Evolutionary conservation across 1,140 invertebrate species (phyloP).

Genomic region (Melanaphis sacchari): DNA sequence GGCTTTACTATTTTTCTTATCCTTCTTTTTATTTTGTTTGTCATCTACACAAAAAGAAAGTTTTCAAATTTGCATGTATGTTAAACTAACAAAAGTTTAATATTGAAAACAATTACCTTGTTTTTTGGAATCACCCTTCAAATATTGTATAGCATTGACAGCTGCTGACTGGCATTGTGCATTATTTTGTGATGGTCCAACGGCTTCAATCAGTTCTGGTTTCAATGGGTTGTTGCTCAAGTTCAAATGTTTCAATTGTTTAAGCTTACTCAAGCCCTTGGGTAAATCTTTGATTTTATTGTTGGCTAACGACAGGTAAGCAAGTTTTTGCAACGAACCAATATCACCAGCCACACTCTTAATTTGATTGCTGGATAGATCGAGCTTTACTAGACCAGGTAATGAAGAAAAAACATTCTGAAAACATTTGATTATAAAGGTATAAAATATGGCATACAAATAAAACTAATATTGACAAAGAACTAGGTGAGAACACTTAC

Average conservation of each 20-base stretch:
- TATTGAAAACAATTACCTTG: constrained; percentile 20
- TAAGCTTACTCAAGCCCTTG: constrained; percentile 37
- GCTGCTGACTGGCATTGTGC: constrained; percentile 33
- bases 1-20: constrained; percentile 35
- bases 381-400: constrained; percentile 31
- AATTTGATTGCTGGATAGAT: constrained; percentile 42
- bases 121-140: constrained; percentile 44
- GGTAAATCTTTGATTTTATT: constrained; percentile 53
- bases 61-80: neutral
- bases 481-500: neutral
- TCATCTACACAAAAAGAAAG: neutral
- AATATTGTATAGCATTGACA: constrained; percentile 25
- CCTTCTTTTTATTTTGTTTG: constrained; percentile 52
- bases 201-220: constrained; percentile 13
- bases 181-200: constrained; percentile 48
- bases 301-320: constrained; percentile 31
- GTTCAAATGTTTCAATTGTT: constrained; percentile 49
- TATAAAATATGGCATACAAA: neutral
- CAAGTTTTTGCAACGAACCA: constrained; percentile 44
- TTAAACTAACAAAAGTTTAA: neutral
- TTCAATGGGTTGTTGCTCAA: constrained; percentile 44
- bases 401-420: constrained; percentile 40
- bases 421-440: neutral
- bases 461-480: neutral
- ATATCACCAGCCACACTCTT: constrained; percentile 43